Conservation (phyloP, 2,113 vertebrate species). For the Dolichotis patagonum region DNA sequence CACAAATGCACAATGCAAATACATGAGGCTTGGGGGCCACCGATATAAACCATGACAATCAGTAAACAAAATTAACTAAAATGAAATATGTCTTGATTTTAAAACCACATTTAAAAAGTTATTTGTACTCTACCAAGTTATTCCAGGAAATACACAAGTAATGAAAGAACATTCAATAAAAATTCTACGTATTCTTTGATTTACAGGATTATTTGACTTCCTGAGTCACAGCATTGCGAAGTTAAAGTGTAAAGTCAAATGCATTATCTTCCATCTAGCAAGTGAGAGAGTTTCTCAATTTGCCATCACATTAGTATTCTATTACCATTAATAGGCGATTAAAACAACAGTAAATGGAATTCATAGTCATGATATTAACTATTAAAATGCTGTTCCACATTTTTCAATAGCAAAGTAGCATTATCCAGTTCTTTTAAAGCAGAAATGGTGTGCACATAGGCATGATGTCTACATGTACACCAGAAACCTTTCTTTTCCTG, state of each 20-base stretch:
- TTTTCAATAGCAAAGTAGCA: slow-evolving; percentile 65
- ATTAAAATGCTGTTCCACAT: slow-evolving; percentile 48
- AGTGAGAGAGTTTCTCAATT: slow-evolving; percentile 30
- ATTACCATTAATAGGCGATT: background rate
- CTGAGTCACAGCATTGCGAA: background rate
- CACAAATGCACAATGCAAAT: too few relatives aligned
- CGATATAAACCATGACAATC: too few relatives aligned
- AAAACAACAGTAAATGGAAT: slow-evolving; percentile 42
- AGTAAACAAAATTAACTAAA: slow-evolving; percentile 18
- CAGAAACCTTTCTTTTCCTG: slow-evolving; percentile 53
- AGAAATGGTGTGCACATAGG: slow-evolving; percentile 3
- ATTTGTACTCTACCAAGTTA: background rate
- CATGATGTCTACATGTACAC: slow-evolving; percentile 50
- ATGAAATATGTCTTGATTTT: background rate
- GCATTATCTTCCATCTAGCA: slow-evolving; percentile 1
- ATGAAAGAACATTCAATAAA: background rate
- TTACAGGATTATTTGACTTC: background rate
- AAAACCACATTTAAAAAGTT: slow-evolving; percentile 9
- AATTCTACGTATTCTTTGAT: background rate
- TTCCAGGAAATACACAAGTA: background rate
- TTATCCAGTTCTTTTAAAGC: slow-evolving; percentile 71
- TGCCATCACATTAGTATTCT: slow-evolving; percentile 15
- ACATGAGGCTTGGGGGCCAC: too few relatives aligned
- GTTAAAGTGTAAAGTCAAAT: background rate
- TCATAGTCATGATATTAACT: background rate